phyloP scores from a whole-genome alignment of 2,113 vertebrate species.

The Cyanoliseus patagonus region DNA sequence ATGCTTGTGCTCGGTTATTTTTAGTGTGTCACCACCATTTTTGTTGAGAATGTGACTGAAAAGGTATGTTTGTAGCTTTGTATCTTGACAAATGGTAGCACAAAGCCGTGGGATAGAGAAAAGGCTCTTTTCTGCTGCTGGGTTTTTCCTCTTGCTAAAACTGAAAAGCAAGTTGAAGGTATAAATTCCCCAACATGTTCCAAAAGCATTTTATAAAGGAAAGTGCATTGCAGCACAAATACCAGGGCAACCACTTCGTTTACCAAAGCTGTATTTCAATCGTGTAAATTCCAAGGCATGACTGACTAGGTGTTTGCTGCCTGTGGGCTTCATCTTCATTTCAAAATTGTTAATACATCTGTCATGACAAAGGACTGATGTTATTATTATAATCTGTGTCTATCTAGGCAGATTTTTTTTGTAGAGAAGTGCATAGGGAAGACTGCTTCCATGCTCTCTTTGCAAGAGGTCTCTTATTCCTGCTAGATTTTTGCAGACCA shows the following conservation, averaged over 20 bases:
- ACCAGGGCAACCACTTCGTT: neutral
- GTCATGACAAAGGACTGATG: neutral
- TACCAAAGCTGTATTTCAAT: neutral
- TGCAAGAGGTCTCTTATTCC: neutral
- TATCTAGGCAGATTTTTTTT: neutral
- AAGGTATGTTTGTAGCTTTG: neutral
- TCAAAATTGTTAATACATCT: neutral
- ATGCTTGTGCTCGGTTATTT: neutral
- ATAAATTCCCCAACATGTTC: neutral
- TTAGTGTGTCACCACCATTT: neutral
- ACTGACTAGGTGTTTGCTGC: neutral
- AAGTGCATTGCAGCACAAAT: neutral
- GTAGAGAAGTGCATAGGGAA: neutral
- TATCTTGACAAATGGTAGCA: neutral
- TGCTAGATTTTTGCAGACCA: neutral
- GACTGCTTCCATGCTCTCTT: neutral
- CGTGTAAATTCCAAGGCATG: neutral
- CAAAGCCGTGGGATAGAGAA: neutral
- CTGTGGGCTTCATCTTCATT: neutral
- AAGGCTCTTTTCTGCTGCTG: neutral
- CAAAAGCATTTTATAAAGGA: neutral
- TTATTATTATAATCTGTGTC: neutral
- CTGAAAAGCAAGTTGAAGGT: neutral
- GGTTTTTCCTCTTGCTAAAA: neutral
- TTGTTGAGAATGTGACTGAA: neutral